Conservation (phyloP, 2,888 invertebrate genomes). For the Sarcophaga subvicina region DNA sequence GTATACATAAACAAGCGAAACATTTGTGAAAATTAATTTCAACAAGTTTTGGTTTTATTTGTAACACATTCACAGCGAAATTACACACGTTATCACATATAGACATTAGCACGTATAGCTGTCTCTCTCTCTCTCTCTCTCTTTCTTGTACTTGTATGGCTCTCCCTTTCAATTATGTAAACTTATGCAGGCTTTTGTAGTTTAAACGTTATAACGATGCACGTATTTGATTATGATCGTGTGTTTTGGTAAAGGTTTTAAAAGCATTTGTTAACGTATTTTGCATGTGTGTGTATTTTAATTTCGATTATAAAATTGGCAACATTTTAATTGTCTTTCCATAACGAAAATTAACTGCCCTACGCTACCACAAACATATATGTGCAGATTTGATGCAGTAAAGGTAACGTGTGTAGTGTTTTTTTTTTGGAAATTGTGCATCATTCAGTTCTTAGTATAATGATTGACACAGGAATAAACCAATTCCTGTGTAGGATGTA, state of each 20-base stretch:
- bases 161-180: neutral
- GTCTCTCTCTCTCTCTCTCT: neutral
- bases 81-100: neutral
- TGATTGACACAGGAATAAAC: too few relatives aligned
- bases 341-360: neutral
- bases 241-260: neutral
- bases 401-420: too few relatives aligned
- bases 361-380: neutral
- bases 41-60: neutral
- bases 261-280: neutral
- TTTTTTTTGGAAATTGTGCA: too few relatives aligned
- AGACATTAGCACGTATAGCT: neutral
- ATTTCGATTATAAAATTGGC: slow-evolving; percentile 47
- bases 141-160: neutral
- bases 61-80: neutral
- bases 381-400: neutral
- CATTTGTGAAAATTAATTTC: too few relatives aligned
- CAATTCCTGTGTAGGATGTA: too few relatives aligned
- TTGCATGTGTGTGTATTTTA: slow-evolving; percentile 1
- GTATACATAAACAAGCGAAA: neutral
- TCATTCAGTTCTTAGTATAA: too few relatives aligned
- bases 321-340: slow-evolving; percentile 40
- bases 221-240: slow-evolving; percentile 35
- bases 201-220: neutral
- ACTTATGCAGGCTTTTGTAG: too few relatives aligned